Conservation (phyloP, 2,888 invertebrate species). For the Xylocampa areola region DNA sequence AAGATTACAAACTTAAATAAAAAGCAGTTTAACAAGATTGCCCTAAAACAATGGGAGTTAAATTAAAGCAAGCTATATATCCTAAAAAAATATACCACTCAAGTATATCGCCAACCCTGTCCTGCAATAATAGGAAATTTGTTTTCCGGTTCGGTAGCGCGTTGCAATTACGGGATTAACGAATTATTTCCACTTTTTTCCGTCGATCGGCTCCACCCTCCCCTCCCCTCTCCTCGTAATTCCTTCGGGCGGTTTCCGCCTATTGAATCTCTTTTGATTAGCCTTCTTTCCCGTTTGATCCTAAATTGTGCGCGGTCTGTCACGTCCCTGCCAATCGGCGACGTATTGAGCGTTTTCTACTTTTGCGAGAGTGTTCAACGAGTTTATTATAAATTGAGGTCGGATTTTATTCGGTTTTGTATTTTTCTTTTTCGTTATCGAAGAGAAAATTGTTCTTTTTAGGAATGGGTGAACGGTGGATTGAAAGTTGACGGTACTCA, state of each 20-base stretch:
- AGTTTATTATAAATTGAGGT: conserved; percentile 47
- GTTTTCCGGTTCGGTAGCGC: conserved; percentile 90
- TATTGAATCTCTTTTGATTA: conserved; percentile 89
- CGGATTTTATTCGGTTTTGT: conserved; percentile 31
- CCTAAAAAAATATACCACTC: no score
- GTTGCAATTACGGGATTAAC: conserved; percentile 89
- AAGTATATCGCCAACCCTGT: conserved; percentile 78
- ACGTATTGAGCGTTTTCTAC: conserved; percentile 75
- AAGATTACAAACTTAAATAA: no score
- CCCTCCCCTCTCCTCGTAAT: conserved; percentile 68
- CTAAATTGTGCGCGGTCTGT: conserved; percentile 78
- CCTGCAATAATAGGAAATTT: conserved; percentile 88
- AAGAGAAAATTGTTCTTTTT: no score
- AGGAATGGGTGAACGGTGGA: no score
- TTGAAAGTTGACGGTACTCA: no score
- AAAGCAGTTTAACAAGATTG: no score
- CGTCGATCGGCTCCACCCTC: conserved; percentile 58
- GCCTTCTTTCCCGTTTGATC: conserved; percentile 86
- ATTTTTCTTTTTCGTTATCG: conserved; percentile 30
- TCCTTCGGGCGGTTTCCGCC: conserved; percentile 84
- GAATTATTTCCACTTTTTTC: conserved; percentile 89
- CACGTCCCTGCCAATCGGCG: conserved; percentile 78
- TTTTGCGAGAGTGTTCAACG: conserved; percentile 73
- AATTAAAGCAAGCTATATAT: neutral
- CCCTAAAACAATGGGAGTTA: neutral